Conservation (phyloP, 2,888 invertebrate genomes). For the Bugula neritina region DNA sequence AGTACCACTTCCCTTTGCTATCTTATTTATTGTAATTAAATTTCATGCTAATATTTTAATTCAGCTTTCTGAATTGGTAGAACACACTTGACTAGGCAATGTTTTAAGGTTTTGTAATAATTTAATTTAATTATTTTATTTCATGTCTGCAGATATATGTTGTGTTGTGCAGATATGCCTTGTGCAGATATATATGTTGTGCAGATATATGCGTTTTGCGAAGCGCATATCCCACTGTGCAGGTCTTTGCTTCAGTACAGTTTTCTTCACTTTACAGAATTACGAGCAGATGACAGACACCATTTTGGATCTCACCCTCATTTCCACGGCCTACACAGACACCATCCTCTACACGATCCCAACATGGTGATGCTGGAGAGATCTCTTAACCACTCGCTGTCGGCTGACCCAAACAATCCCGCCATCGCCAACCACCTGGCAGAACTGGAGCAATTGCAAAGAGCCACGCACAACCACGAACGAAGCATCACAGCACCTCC, state of each 20-base stretch:
- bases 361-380: conserved; percentile 17
- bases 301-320: conserved; percentile 19
- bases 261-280: not conserved
- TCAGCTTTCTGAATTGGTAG: too few relatives aligned
- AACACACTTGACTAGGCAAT: too few relatives aligned
- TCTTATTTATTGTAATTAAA: not conserved
- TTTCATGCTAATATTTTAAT: too few relatives aligned
- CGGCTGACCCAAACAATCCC: not conserved
- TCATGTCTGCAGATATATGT: too few relatives aligned
- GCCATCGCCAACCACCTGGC: conserved; percentile 15
- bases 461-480: conserved; percentile 19
- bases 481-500: not conserved
- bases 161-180: too few relatives aligned
- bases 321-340: not conserved
- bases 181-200: too few relatives aligned
- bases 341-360: conserved; percentile 17
- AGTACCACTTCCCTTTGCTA: not conserved
- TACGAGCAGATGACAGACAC: conserved; percentile 20
- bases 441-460: conserved; percentile 8
- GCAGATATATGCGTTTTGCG: too few relatives aligned
- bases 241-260: not conserved
- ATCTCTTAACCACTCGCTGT: not conserved
- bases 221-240: too few relatives aligned
- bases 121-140: too few relatives aligned
- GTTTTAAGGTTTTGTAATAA: too few relatives aligned